Conservation (phyloP, 1,140 invertebrate genomes). For the Tetragnatha versicolor region DNA sequence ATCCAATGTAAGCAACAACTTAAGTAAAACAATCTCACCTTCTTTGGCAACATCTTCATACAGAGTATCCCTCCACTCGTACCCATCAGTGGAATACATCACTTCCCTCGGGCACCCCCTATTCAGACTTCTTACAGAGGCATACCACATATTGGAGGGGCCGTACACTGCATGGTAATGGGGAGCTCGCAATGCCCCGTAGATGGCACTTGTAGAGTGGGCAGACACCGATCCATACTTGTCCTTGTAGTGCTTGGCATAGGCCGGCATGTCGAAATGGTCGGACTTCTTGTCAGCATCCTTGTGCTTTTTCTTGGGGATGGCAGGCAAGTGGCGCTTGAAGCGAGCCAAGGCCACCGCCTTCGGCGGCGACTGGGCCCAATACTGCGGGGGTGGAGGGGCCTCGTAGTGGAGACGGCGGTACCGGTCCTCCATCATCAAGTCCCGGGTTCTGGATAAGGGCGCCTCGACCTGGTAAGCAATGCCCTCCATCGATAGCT, state of each 20-base stretch:
- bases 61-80: constrained; percentile 34
- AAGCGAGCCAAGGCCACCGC: constrained; percentile 34
- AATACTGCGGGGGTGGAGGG: neutral
- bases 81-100: constrained; percentile 24
- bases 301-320: constrained; percentile 42
- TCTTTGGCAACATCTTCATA: constrained; percentile 53
- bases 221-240: constrained; percentile 53
- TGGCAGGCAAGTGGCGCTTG: constrained; percentile 29
- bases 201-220: constrained; percentile 48
- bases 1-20: no score
- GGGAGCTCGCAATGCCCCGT: constrained; percentile 34
- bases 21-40: constrained; percentile 14
- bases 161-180: constrained; percentile 44
- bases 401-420: constrained; percentile 48
- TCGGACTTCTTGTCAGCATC: constrained; percentile 24
- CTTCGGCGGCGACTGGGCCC: constrained; percentile 27
- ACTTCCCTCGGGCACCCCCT: constrained; percentile 27
- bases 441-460: constrained; percentile 14
- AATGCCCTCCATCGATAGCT: constrained; percentile 36
- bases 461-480: constrained; percentile 32
- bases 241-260: constrained; percentile 42
- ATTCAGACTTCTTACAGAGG: constrained; percentile 46
- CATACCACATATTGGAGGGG: constrained; percentile 37
- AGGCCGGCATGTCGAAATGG: constrained; percentile 18
- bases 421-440: constrained; percentile 45